Percentiles rank a stretch among this genome's conserved stretches.
phyloP scores from a whole-genome alignment of 2,797 vertebrate species.

The Chelmon rostratus region DNA sequence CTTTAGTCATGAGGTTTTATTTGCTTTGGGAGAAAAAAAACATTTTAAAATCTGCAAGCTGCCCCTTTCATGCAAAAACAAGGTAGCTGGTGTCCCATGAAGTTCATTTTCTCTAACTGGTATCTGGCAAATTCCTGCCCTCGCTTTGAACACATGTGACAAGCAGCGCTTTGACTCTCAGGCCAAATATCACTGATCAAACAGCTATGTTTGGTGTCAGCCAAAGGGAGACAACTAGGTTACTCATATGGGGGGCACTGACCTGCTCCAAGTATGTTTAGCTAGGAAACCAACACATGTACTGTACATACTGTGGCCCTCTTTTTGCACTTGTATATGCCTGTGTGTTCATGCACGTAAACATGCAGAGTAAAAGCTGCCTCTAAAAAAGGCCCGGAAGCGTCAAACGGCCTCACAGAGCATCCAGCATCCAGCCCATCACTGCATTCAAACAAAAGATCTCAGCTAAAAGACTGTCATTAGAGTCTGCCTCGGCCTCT shows the following conservation, averaged over 20 bases:
- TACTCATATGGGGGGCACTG: constrained; percentile 69
- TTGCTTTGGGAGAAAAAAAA: constrained; percentile 8
- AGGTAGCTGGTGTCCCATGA: constrained; percentile 55
- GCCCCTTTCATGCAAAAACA: constrained; percentile 57
- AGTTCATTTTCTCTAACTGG: constrained; percentile 61
- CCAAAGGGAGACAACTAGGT: constrained; percentile 70
- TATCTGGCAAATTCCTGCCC: constrained; percentile 74
- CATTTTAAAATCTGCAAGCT: constrained; percentile 31
- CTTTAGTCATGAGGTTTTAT: constrained; percentile 2
- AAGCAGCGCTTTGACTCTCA: constrained; percentile 75
- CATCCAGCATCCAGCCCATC: constrained; percentile 41
- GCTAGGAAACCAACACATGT: constrained; percentile 67
- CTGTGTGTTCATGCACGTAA: constrained; percentile 32
- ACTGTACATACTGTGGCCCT: constrained; percentile 61
- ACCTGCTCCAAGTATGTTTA: constrained; percentile 64
- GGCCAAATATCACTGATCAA: constrained; percentile 78
- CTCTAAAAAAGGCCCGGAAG: constrained; percentile 20
- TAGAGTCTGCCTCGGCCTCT: constrained; percentile 55
- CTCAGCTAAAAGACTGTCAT: constrained; percentile 64
- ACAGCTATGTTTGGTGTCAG: constrained; percentile 73
- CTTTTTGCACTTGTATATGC: constrained; percentile 40
- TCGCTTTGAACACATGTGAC: constrained; percentile 77
- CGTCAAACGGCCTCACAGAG: constrained; percentile 37
- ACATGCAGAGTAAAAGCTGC: constrained; percentile 5
- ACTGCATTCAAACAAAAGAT: constrained; percentile 64